A percentile compares a stretch with the other conserved stretches of the same genome.
phyloP scores from a whole-genome alignment of 2,888 invertebrate genomes.

The Drosophila hamatofila region DNA sequence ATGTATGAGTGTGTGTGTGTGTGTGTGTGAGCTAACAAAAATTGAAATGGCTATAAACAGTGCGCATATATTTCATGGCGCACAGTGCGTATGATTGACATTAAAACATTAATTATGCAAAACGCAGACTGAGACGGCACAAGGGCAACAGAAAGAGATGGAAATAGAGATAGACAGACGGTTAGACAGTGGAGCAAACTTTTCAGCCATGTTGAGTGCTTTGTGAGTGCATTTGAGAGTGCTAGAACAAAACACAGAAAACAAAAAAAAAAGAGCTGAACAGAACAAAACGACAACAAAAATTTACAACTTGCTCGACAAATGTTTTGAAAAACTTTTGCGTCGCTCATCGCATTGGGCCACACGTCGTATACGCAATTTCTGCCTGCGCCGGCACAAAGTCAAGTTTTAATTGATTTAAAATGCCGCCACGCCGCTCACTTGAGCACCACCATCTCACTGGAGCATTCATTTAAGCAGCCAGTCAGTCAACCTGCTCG shows the following conservation, averaged over 20 bases:
- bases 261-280: background rate
- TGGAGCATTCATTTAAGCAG: conserved; percentile 48
- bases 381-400: conserved; percentile 32
- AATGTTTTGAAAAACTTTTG: conserved; percentile 45
- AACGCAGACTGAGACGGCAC: conserved; percentile 39
- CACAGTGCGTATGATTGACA: conserved; percentile 79
- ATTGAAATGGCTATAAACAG: conserved; percentile 61
- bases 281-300: conserved; percentile 8
- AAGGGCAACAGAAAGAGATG: conserved; percentile 6
- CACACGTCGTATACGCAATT: conserved; percentile 57
- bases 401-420: conserved; percentile 76
- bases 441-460: too few species aligned
- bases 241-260: conserved; percentile 6
- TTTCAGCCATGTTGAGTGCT: conserved; percentile 38
- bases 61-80: conserved; percentile 73
- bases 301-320: conserved; percentile 17
- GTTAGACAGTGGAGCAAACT: conserved; percentile 43
- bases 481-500: conserved; percentile 1
- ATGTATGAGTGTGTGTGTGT: background rate
- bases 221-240: conserved; percentile 39
- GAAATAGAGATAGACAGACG: background rate
- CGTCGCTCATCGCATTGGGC: conserved; percentile 51
- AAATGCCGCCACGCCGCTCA: conserved; percentile 46
- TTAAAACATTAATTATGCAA: conserved; percentile 79
- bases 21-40: conserved; percentile 23